Evolutionary conservation across 2,888 invertebrate species (phyloP), one percentile per base, ranked within the genome.

Genomic region (Drosophila atroscutellata): DNA sequence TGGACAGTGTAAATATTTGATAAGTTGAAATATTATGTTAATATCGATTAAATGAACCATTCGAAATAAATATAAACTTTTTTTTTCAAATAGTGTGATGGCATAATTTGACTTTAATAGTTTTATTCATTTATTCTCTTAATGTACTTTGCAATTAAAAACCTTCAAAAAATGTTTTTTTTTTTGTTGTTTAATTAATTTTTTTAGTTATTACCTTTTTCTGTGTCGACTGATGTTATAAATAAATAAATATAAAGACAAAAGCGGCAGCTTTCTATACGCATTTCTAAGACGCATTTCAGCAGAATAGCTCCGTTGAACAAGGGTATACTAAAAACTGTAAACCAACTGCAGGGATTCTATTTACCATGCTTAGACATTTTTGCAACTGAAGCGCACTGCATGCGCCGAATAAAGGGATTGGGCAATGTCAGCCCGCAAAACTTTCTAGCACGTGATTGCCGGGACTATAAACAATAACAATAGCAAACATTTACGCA

Each of bases 391-490:
- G 63, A 67, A 80, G 61, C 59, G 65, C 45, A 63, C 62, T 74
- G 79, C 77, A 71, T 70, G 83, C 73, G 58, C 49, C 62, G 69
- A 62, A 58, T 70, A 52, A 68, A 65, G 66, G 61, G 66, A 57
- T 73, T 73, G 77, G 42, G 54, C 47, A 50, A 61, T 60, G 70
- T 55, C 57, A 49, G 63, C 64, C 65, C 69, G 34, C 73, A 87
- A 79, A 89, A 84, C 84, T 86, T 86, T 84, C 58, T 77, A 73
- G 85, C 87, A 85, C 85, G 85, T 85, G 85, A 86, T 85, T 85
- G 63, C 72, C 62, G 60, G 34, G 72, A 63, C 72, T 68, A 84
- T 72, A 88, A 81, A 80, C 64, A 71, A 56, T 61, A 26, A 54
- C 61, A 63, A 54, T 61, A 26, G 49, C 30, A 67, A 3, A 50